Evolutionary conservation across 2,797 vertebrate species (phyloP).

Genomic region (Sternotherus odoratus): DNA sequence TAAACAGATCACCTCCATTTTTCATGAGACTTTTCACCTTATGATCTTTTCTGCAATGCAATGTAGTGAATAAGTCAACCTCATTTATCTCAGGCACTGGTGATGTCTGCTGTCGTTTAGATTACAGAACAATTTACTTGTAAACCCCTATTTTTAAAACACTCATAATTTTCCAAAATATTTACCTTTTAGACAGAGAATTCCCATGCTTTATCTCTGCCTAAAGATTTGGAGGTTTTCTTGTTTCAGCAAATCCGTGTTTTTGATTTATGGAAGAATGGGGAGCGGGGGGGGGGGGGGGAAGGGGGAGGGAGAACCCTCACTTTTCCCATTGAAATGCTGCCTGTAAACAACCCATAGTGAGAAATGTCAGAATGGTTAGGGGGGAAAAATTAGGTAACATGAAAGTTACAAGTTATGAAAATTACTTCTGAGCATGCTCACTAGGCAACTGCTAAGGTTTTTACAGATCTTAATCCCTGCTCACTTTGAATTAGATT

Average conservation of each 20-base stretch:
- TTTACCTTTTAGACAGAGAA: not conserved
- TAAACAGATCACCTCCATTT: not conserved
- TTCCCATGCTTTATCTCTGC: not conserved
- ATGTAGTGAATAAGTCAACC: not conserved
- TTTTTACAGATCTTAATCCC: not conserved
- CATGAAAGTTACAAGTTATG: not conserved
- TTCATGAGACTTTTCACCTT: not conserved
- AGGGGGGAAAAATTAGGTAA: not conserved
- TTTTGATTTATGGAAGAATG: not conserved
- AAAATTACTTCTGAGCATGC: not conserved
- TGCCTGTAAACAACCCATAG: not conserved
- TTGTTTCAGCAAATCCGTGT: not conserved
- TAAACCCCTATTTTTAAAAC: not conserved
- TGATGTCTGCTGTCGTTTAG: not conserved
- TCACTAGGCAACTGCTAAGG: not conserved
- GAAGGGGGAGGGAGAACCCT: not conserved
- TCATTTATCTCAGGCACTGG: not conserved
- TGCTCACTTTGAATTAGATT: not conserved
- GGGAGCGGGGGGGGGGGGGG: not conserved
- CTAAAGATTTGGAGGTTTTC: not conserved
- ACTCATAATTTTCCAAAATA: not conserved
- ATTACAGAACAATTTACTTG: not conserved
- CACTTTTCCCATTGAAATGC: not conserved
- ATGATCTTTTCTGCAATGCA: not conserved
- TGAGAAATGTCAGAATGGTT: not conserved